Evolutionary conservation across 2,797 vertebrate species (phyloP), one percentile per base, ranked within the genome.

Genomic region (Psittacula echo): DNA sequence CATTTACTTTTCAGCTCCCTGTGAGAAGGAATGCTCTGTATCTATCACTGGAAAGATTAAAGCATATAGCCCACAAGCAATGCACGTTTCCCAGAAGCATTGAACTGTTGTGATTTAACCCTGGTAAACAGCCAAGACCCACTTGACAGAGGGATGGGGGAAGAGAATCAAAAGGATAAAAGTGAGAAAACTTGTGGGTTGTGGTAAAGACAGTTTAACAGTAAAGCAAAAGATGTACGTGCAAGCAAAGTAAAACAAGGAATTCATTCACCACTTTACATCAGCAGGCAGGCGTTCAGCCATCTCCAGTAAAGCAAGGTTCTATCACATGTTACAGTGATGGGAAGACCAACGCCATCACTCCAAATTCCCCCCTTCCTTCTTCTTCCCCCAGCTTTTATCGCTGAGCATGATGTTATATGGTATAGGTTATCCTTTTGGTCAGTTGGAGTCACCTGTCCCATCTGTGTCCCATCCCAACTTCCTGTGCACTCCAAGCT

Each of bases 241-340:
- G 2, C 11, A 44, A 65, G 6, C 3, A 93, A 80, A 85, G 7
- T 11, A 74, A 64, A 62, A n/a, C 7, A 78, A 48, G 24, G 11
- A 67, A 60, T 50, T 72, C 1, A 39, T 61, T 84, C 21, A 34
- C 0, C 0, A 4, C 19, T 87, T 64, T 13, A 13, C 32, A 41
- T 34, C 0, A 0, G 13, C 54, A 72, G 30, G 4, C 20, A 74
- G 15, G 9, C 37, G 9, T 65, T 85, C 26, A 75, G 23, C 13
- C 19, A 51, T 37, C 30, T 60, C 9, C 13, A 82, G 37, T 20
- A 93, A 48, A 87, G 18, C 16, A 30, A 32, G 6, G 6, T 3
- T 89, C 34, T 13, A 32, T 26, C 21, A 41, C 0, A 2, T 1
- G 0, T 37, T 56, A 24, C 2, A 2, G 5, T 17, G 34, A 12